Conservation (phyloP, 1,140 invertebrate genomes). For the Lordiphosa clarofinis region DNA sequence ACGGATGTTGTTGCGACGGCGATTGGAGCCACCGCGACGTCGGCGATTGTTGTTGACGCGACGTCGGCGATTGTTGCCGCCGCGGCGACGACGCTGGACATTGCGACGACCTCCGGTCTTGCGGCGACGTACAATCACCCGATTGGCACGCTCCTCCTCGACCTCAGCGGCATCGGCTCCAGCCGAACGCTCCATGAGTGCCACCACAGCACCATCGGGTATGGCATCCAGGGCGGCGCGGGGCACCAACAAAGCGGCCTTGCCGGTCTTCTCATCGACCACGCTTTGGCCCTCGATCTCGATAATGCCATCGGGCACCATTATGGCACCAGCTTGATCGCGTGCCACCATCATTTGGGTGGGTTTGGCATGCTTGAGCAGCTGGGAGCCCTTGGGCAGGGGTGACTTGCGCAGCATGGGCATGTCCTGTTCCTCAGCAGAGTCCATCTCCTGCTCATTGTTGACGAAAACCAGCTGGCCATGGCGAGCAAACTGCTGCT, state of each 20-base stretch:
- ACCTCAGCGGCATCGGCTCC: slow-evolving; percentile 7
- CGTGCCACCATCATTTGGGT: slow-evolving; percentile 70
- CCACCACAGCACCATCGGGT: slow-evolving; percentile 72
- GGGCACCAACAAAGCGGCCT: slow-evolving; percentile 64
- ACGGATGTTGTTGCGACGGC: slow-evolving; percentile 41
- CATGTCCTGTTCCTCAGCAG: slow-evolving; percentile 9
- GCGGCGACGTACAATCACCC: slow-evolving; percentile 66
- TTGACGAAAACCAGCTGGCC: slow-evolving; percentile 30
- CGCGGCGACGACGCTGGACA: slow-evolving; percentile 30
- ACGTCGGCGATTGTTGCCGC: slow-evolving; percentile 26
- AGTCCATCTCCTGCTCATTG: slow-evolving; percentile 28
- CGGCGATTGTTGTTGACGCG: slow-evolving; percentile 35
- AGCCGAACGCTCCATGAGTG: slow-evolving; percentile 60
- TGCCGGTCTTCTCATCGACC: slow-evolving; percentile 72
- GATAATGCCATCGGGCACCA: slow-evolving; percentile 74
- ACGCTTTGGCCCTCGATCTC: slow-evolving; percentile 76
- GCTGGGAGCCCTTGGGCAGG: slow-evolving; percentile 15
- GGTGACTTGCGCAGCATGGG: slow-evolving; percentile 7
- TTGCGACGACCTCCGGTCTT: slow-evolving; percentile 54
- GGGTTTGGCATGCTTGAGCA: slow-evolving; percentile 49
- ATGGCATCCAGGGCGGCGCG: slow-evolving; percentile 69
- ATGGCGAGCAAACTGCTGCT: slow-evolving; percentile 36
- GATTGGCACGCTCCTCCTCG: slow-evolving; percentile 69
- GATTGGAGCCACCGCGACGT: slow-evolving; percentile 34
- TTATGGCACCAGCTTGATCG: slow-evolving; percentile 71